A percentile compares a stretch with the other conserved stretches of the same genome.
phyloP scores from a whole-genome alignment of 2,797 vertebrate genomes.

The Alcedo quadribrachys region DNA sequence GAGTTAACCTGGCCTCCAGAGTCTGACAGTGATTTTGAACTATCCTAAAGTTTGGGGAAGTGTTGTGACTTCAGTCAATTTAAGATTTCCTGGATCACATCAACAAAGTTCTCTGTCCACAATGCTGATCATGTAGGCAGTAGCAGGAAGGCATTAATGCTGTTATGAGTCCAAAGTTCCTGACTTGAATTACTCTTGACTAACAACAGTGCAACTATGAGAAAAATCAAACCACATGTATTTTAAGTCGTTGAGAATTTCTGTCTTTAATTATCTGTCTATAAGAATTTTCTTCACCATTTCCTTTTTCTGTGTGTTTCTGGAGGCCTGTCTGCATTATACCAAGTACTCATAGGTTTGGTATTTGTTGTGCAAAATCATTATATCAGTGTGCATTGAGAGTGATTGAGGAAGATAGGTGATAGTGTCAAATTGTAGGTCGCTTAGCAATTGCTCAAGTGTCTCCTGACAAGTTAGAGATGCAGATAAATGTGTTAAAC shows the following conservation, averaged over 20 bases:
- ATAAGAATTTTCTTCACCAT: neutral
- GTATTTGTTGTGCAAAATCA: constrained; percentile 50
- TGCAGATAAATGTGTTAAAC: neutral
- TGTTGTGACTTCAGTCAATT: neutral
- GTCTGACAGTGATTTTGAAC: neutral
- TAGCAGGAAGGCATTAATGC: neutral
- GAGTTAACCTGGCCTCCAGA: neutral
- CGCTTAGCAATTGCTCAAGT: neutral
- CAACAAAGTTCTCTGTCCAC: neutral
- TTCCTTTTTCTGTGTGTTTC: constrained; percentile 16
- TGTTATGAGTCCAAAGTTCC: neutral
- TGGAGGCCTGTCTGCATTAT: neutral
- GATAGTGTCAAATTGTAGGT: constrained; percentile 17
- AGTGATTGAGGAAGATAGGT: constrained; percentile 7
- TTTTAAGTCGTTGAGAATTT: neutral
- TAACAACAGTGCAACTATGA: neutral
- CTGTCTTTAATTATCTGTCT: neutral
- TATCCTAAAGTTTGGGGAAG: neutral
- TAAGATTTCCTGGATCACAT: neutral
- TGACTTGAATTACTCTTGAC: neutral
- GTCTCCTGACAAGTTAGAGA: neutral
- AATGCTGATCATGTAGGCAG: neutral
- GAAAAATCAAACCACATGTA: neutral
- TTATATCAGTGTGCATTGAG: neutral
- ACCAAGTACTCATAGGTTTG: neutral